Conservation (phyloP, 2,888 invertebrate genomes). For the Drosophila ochracea region DNA sequence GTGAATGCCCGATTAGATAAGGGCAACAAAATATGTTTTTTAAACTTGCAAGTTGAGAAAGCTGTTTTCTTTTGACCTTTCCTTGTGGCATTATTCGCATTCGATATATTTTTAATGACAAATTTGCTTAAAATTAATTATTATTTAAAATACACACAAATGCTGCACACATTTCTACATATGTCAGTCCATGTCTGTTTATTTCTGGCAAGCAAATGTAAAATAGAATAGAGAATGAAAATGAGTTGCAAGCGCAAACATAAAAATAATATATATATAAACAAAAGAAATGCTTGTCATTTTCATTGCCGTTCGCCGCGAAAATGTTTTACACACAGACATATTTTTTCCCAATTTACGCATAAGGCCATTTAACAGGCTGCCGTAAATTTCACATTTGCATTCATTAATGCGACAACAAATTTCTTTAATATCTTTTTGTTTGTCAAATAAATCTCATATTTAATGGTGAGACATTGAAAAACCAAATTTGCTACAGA, state of each 20-base stretch:
- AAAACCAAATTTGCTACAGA: conserved; percentile 11
- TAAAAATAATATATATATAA: conserved; percentile 10
- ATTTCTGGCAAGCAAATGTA: conserved; percentile 39
- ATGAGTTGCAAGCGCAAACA: conserved; percentile 22
- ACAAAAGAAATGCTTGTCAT: conserved; percentile 50
- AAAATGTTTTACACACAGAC: conserved; percentile 30
- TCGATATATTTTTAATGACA: conserved; percentile 18
- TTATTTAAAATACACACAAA: conserved; percentile 34
- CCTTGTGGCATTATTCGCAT: conserved; percentile 16
- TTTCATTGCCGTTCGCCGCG: conserved; percentile 63
- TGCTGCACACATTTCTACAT: conserved; percentile 11
- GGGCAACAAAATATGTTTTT: conserved; percentile 31
- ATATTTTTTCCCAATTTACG: conserved; percentile 61
- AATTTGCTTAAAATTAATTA: conserved; percentile 65
- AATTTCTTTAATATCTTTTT: conserved; percentile 3
- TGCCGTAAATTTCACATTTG: conserved; percentile 60
- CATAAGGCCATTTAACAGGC: conserved; percentile 75
- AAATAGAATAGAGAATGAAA: conserved; percentile 19
- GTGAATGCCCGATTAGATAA: conserved; percentile 64
- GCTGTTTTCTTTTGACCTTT: neutral
- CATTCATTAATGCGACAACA: conserved; percentile 56
- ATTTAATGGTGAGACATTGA: conserved; percentile 41
- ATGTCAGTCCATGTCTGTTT: neutral
- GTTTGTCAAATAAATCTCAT: conserved; percentile 44
- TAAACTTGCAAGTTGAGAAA: neutral